phyloP scores from a whole-genome alignment of 2,888 invertebrate species.

The Chironomus tentans region DNA sequence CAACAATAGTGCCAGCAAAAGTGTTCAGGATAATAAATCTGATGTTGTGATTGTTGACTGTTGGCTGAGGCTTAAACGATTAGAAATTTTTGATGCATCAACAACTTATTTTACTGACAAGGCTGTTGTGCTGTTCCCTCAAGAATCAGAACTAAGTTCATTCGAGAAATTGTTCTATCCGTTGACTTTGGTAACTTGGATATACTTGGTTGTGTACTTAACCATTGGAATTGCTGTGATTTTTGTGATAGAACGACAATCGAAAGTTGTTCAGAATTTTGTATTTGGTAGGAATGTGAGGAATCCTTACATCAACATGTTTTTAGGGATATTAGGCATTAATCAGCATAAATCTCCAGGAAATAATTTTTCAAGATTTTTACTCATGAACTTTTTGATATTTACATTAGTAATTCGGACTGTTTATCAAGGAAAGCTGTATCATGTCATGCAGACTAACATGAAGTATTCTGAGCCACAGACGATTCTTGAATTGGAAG shows the following conservation, averaged over 20 bases:
- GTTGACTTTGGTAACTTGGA: too few species aligned
- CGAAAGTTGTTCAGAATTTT: too few species aligned
- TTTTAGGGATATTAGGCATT: neutral
- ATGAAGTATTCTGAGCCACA: neutral
- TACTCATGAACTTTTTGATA: neutral
- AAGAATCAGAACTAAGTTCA: too few species aligned
- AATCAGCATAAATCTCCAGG: neutral
- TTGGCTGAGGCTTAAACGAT: neutral
- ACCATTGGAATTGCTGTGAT: too few species aligned
- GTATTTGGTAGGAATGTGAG: too few species aligned
- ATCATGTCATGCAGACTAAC: neutral
- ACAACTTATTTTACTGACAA: neutral
- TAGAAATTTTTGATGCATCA: neutral
- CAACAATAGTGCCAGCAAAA: too few species aligned
- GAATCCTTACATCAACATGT: neutral
- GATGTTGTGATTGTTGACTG: neutral
- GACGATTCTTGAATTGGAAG: neutral
- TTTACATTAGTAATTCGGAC: constrained; percentile 3
- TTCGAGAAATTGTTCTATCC: too few species aligned
- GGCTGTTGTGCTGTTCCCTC: too few species aligned
- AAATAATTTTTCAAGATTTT: constrained; percentile 14
- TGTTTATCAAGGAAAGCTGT: neutral
- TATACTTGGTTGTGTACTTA: too few species aligned
- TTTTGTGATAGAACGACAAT: too few species aligned
- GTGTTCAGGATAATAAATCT: neutral